Evolutionary conservation across 92 coral and sea anemone species (phyloP), one percentile per base, ranked within the genome.

Genomic region (Epizoanthus scotinus): DNA sequence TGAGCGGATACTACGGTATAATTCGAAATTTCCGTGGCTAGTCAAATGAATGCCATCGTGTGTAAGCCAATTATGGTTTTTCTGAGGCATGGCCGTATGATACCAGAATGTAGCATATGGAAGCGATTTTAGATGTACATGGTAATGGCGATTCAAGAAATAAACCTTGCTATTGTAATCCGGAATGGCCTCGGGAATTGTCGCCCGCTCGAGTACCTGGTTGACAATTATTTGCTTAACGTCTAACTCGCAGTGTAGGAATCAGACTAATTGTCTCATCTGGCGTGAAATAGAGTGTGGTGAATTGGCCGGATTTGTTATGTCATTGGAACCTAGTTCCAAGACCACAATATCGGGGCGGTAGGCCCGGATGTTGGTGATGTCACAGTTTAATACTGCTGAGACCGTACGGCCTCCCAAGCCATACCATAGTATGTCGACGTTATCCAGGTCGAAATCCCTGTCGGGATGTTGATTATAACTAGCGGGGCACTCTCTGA

Each of bases 301-400:
- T n/a, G 44, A 26, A 3, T 3, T 12, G 5, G 44, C 40, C 1
- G 17, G 26, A 18, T 14, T 57, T 36, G 59, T 36, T 0, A 82
- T 8, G 44, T 70, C 79, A 19, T 70, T 60, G 0, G 71, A 36
- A 3, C 85, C 85, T 17, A 70, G 63, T 61, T 70, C 79, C 12
- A 82, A 60, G 15, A 69, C 58, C 9, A 57, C 24, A 0, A 82
- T 55, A 12, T 25, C 34, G 0, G 78, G 84, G 54, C 28, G 17
- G 75, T 40, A 38, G 9, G 25, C 26, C 26, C 18, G 8, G 1
- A 70, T 52, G 22, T 42, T 52, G 28, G 15, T 9, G 17, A 70
- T 42, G n/a, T 70, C 77, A 0, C 34, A 40, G 25, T 27, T 42
- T 22, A 42, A 44, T 6, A 70, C 56, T 1, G 34, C 36, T 24